These are phyloP conservation scores for Prenolepis imparis DNA, from an alignment of 2,888 invertebrate genomes.

Conservation along the genomic window DNA sequence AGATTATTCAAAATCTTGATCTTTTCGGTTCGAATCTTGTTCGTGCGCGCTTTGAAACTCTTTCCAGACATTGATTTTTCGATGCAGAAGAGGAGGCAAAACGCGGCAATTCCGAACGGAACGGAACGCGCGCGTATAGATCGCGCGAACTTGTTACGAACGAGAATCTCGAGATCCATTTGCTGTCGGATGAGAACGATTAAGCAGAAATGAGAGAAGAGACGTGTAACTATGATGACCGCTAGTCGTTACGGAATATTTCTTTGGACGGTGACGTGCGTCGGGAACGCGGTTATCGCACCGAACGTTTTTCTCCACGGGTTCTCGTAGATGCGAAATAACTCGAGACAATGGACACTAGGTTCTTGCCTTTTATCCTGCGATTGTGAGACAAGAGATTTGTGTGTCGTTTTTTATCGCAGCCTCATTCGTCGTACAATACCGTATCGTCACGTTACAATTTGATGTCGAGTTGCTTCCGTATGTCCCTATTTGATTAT, in stretches of 20 bases:
- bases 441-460: not conserved
- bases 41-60: not conserved
- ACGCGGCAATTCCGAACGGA: not conserved
- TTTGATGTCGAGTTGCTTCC: not conserved
- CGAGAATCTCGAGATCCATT: slow-evolving; percentile 56
- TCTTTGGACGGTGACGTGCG: slow-evolving; percentile 65
- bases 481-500: not conserved
- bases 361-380: not conserved
- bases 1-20: not conserved
- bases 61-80: slow-evolving; percentile 18
- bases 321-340: slow-evolving; percentile 21
- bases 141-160: slow-evolving; percentile 34
- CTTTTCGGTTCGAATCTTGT: not conserved
- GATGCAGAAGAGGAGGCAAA: not conserved
- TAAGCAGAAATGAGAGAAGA: slow-evolving; percentile 69
- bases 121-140: slow-evolving; percentile 33
- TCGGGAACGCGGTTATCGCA: slow-evolving; percentile 58
- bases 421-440: not conserved
- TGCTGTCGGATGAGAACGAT: slow-evolving; percentile 63
- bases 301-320: slow-evolving; percentile 37
- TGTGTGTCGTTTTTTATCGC: slow-evolving; percentile 6
- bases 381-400: not conserved
- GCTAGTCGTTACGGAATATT: slow-evolving; percentile 73
- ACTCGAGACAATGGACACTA: slow-evolving; percentile 39
- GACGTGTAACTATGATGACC: slow-evolving; percentile 72